Base-by-base conservation (phyloP, 2,797 vertebrate species). In the Pogonophryne albipinna region DNA sequence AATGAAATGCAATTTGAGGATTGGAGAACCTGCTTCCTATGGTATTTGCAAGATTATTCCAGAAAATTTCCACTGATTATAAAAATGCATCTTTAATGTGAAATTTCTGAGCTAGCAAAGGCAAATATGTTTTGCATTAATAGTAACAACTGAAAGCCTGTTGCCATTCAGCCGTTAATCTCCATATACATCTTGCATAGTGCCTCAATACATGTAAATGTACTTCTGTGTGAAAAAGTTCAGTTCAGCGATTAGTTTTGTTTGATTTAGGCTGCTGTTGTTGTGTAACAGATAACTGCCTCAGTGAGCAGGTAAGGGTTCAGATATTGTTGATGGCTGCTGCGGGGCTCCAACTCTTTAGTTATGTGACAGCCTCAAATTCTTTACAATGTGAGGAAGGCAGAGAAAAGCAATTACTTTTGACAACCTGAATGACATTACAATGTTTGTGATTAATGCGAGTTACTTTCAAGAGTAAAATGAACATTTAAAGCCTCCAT, bases 401-500 rank as follows among this genome's bases (percentile, higher is more conserved):
- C 4, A 16, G 66, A 66, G 42, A 51, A 52, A 38, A 66, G 12
- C 0, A 9, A 74, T 66, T 23, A 7, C n/a, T 68, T 78, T 57
- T 50, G 34, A 72, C 53, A n/a, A 15, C 81, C 42, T 58, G 17
- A 79, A 72, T 61, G 73, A 49, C 55, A 59, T 74, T 14, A 62
- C 46, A 60, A 16, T 71, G 44, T 83, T 74, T 70, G 71, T 57
- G 64, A 59, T 47, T 46, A 76, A 79, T 60, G 49, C 34, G 20
- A 14, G 45, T 72, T 53, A 44, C 75, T 60, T 71, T 9, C 27
- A 12, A 52, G 56, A 69, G 55, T 31, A 69, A 66, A 70, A 72
- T 79, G 4, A 74, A 70, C 71, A 72, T 82, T 83, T 66, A 74
- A 77, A 79, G 46, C 58, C 61, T 79, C 14, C 1, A 41, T 66